phyloP scores from a whole-genome alignment of 2,113 vertebrate genomes.

The Lonchura striata region DNA sequence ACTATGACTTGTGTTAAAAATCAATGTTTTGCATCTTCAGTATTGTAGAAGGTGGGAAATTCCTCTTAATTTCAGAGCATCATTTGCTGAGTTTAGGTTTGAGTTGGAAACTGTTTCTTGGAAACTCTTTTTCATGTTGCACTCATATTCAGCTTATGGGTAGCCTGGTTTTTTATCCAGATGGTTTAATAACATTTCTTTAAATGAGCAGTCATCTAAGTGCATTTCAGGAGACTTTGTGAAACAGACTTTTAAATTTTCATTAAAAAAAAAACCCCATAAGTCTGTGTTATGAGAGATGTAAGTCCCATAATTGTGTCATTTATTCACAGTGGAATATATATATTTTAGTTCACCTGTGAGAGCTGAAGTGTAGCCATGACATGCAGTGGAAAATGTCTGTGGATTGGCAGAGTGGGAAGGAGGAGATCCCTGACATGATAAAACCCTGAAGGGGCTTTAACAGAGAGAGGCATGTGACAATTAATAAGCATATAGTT shows the following conservation, averaged over 20 bases:
- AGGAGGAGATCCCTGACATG: background rate
- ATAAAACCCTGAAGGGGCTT: background rate
- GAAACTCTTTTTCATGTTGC: background rate
- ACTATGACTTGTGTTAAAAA: background rate
- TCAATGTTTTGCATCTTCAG: background rate
- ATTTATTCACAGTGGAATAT: background rate
- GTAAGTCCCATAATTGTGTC: background rate
- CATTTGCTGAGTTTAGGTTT: background rate
- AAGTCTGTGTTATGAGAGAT: background rate
- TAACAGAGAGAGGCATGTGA: background rate
- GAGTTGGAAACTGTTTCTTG: background rate
- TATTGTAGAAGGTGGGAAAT: background rate
- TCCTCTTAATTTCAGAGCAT: background rate
- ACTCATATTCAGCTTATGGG: background rate
- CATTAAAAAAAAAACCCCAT: fast-evolving
- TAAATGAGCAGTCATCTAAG: background rate
- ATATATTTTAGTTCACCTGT: background rate
- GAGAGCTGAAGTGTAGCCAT: background rate
- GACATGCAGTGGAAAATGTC: background rate
- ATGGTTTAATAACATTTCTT: background rate
- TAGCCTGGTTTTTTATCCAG: background rate
- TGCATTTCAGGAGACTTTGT: background rate
- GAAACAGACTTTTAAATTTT: background rate
- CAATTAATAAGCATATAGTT: background rate
- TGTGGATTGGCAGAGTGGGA: background rate